Evolutionary conservation across 2,888 invertebrate species (phyloP).

Genomic region (Chirona hameri): DNA sequence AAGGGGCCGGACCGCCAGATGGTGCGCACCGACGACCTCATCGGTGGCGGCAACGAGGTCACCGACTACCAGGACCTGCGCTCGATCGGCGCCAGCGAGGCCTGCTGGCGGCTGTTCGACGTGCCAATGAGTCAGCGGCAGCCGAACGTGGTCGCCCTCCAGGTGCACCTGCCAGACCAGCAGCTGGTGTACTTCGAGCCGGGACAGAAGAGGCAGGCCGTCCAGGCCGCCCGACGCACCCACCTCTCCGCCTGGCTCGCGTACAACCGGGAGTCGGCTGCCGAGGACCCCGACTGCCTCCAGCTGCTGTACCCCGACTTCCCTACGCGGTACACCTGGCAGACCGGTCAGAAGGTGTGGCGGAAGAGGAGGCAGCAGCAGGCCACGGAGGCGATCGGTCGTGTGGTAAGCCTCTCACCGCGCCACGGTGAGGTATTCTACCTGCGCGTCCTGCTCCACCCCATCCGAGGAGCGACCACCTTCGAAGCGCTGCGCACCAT

Average conservation of each 20-base stretch:
- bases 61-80: no score
- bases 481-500: not conserved
- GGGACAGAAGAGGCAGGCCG: not conserved
- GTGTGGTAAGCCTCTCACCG: no score
- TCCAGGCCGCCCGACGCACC: not conserved
- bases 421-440: no score
- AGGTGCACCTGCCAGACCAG: not conserved
- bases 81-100: not conserved
- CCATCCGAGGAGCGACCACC: not conserved
- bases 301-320: not conserved
- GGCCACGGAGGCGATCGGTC: no score
- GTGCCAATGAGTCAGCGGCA: not conserved
- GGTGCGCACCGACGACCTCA: no score
- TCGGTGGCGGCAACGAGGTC: no score
- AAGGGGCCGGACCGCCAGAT: no score
- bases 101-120: not conserved
- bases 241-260: not conserved
- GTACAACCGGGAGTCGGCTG: not conserved
- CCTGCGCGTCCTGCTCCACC: no score
- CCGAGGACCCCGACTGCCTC: not conserved
- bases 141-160: not conserved
- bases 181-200: not conserved
- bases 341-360: not conserved
- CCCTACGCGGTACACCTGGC: not conserved
- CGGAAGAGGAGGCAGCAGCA: not conserved